Conservation (phyloP, 2,113 vertebrate species). For the Leptodactylus fuscus region DNA sequence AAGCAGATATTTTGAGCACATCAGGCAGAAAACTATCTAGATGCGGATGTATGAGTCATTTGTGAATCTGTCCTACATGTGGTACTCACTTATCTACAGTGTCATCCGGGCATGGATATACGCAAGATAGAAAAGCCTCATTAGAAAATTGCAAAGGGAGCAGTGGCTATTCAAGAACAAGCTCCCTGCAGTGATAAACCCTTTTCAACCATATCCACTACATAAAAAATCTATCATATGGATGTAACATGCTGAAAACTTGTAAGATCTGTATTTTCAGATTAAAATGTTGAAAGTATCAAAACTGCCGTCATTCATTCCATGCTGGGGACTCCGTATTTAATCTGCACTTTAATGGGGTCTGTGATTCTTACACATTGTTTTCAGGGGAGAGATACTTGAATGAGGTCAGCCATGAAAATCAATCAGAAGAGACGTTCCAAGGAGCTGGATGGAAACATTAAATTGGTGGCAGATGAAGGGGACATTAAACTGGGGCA, state of each 20-base stretch:
- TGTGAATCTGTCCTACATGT: slow-evolving; percentile 48
- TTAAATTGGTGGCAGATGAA: too few relatives aligned
- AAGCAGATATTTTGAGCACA: slow-evolving; percentile 56
- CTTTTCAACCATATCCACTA: slow-evolving; percentile 16
- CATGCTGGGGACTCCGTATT: slow-evolving; percentile 18
- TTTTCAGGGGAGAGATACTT: neutral
- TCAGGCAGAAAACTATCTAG: slow-evolving; percentile 34
- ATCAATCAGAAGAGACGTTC: neutral
- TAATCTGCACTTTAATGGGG: slow-evolving; percentile 1
- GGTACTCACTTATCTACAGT: slow-evolving; percentile 49
- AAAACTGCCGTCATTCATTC: neutral
- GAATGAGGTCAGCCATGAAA: slow-evolving; percentile 24
- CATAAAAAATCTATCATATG: slow-evolving; percentile 22
- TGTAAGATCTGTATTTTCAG: slow-evolving; percentile 16
- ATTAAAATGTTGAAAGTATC: slow-evolving; percentile 19
- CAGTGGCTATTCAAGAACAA: slow-evolving; percentile 36
- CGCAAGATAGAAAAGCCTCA: slow-evolving; percentile 39
- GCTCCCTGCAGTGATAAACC: slow-evolving; percentile 39
- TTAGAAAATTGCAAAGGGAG: slow-evolving; percentile 56
- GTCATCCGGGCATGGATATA: slow-evolving; percentile 53
- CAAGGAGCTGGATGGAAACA: neutral
- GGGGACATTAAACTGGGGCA: too few relatives aligned
- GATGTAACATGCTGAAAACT: neutral
- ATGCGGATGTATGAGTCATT: slow-evolving; percentile 46
- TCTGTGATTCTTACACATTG: slow-evolving; percentile 5